Evolutionary conservation across 2,113 vertebrate species (phyloP).

Genomic region (Aleadryas rufinucha): DNA sequence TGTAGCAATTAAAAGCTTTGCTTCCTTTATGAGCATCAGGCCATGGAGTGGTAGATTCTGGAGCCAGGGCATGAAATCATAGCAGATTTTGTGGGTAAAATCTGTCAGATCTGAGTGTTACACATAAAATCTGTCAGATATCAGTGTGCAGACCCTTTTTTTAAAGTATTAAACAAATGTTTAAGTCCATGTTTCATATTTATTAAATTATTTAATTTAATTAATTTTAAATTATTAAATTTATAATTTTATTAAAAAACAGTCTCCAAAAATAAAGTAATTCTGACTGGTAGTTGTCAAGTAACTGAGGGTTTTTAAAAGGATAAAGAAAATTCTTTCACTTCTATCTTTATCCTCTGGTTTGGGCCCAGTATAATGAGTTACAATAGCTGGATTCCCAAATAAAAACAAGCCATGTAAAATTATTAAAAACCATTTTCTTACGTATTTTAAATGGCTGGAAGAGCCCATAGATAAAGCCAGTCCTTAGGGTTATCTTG

Average conservation of each 20-base stretch:
- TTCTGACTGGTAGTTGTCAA: not conserved
- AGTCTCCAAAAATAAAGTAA: rapidly evolving
- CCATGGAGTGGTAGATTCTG: not conserved
- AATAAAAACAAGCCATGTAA: not conserved
- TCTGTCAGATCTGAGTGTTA: not conserved
- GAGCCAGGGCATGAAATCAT: not conserved
- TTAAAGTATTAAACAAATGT: not conserved
- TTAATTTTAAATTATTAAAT: too few relatives aligned
- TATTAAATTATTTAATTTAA: too few relatives aligned
- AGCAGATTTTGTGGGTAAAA: not conserved
- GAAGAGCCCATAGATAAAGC: not conserved
- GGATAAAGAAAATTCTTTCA: not conserved
- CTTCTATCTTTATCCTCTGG: not conserved
- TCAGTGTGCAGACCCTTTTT: not conserved
- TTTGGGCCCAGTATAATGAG: not conserved
- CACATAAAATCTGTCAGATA: not conserved
- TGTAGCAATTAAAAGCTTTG: not conserved
- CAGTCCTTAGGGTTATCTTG: not conserved
- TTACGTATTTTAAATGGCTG: not conserved
- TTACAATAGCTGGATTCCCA: not conserved
- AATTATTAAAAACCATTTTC: rapidly evolving
- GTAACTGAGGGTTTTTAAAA: not conserved
- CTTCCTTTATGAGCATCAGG: not conserved
- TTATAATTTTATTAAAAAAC: too few relatives aligned
- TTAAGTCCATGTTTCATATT: not conserved